Evolutionary conservation across 2,888 invertebrate species (phyloP).

Genomic region (Psylliodes chrysocephalus): DNA sequence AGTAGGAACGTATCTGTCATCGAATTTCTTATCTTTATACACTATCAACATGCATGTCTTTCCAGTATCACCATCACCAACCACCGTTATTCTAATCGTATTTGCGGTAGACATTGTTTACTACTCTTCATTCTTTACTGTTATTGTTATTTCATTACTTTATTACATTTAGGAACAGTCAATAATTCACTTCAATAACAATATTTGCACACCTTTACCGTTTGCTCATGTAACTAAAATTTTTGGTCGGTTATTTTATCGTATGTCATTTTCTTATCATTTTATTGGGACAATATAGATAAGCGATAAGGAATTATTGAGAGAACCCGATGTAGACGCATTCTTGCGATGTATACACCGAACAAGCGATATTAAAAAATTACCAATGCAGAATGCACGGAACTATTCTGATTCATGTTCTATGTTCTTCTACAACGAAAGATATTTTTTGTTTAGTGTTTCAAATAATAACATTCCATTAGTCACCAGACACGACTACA

Average conservation of each 20-base stretch:
- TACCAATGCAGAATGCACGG: background rate
- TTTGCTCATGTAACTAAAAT: background rate
- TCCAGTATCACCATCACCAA: conserved; percentile 91
- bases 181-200: background rate
- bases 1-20: conserved; percentile 83
- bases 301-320: conserved; percentile 14
- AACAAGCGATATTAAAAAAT: background rate
- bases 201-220: background rate
- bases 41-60: conserved; percentile 85
- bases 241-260: background rate
- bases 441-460: background rate
- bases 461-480: background rate
- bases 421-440: background rate
- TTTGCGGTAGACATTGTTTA: conserved; percentile 31
- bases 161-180: background rate
- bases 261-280: conserved; percentile 12
- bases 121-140: conserved; percentile 4
- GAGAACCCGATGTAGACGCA: background rate
- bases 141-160: background rate
- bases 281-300: conserved; percentile 17
- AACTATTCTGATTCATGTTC: no score
- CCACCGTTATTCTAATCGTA: conserved; percentile 83
- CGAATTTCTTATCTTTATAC: conserved; percentile 75
- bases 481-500: no score
- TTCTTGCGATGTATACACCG: conserved; percentile 2